These are phyloP conservation scores for Plutella xylostella DNA, from an alignment of 2,888 invertebrate species.

Conservation along the genomic window DNA sequence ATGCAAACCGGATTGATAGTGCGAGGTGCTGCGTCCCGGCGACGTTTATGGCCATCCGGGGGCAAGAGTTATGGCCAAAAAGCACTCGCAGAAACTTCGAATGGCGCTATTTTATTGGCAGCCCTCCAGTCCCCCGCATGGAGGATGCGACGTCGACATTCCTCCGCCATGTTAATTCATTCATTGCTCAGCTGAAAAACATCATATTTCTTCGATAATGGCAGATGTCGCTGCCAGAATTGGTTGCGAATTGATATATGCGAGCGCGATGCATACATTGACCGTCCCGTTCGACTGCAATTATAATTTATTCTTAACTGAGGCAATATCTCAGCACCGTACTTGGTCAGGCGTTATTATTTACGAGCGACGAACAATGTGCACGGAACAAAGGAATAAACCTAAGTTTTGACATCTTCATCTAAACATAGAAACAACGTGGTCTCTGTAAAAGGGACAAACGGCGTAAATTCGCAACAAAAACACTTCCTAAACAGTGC, in stretches of 20 bases:
- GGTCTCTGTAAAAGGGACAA: slow-evolving; percentile 10
- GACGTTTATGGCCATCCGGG: slow-evolving; percentile 50
- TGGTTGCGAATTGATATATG: slow-evolving; percentile 27
- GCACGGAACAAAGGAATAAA: neutral
- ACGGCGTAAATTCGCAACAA: slow-evolving; percentile 24
- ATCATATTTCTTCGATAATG: slow-evolving; percentile 50
- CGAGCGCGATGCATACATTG: slow-evolving; percentile 11
- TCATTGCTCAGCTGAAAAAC: slow-evolving; percentile 55
- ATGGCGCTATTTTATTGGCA: slow-evolving; percentile 56
- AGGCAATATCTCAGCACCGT: too few relatives aligned
- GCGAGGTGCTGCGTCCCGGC: slow-evolving; percentile 40
- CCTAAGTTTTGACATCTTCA: slow-evolving; percentile 28
- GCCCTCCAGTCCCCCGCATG: slow-evolving; percentile 43
- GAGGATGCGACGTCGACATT: slow-evolving; percentile 33
- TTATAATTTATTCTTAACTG: too few relatives aligned
- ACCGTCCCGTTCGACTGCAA: neutral
- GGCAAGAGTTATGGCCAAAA: slow-evolving; percentile 40
- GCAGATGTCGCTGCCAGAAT: slow-evolving; percentile 35
- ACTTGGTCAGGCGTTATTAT: neutral
- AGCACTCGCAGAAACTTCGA: slow-evolving; percentile 42
- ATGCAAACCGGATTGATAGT: slow-evolving; percentile 58
- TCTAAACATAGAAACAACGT: slow-evolving; percentile 22
- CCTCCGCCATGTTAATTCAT: slow-evolving; percentile 43
- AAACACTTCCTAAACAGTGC: slow-evolving; percentile 23
- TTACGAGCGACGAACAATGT: slow-evolving; percentile 5